phyloP scores from a whole-genome alignment of 2,888 invertebrate species.

The Leptopilina syphax region DNA sequence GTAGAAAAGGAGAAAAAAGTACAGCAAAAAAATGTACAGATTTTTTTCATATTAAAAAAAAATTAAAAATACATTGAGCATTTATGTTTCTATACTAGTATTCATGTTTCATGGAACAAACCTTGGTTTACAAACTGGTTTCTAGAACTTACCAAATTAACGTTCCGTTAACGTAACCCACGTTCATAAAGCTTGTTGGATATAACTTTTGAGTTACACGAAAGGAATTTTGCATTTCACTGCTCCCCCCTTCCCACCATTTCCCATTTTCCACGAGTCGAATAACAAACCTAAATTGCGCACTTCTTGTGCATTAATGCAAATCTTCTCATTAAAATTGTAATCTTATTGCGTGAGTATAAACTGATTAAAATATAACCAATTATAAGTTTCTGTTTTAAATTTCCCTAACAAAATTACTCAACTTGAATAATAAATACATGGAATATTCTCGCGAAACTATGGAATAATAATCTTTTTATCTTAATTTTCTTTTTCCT shows the following conservation, averaged over 20 bases:
- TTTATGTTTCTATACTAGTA: conserved; percentile 1
- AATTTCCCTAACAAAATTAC: not conserved
- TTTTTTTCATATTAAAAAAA: not conserved
- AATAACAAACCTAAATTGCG: conserved; percentile 35
- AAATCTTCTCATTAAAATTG: conserved; percentile 30
- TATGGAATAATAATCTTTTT: too few relatives aligned
- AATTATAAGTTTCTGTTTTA: not conserved
- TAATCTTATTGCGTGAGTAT: conserved; percentile 23
- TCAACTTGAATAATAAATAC: not conserved
- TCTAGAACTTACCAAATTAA: conserved; percentile 38
- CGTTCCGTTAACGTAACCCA: conserved; percentile 33
- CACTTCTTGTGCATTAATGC: conserved; percentile 24
- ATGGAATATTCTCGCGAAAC: not conserved
- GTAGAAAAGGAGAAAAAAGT: not conserved
- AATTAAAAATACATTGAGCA: not conserved
- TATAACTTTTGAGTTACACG: conserved; percentile 27
- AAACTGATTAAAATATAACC: not conserved
- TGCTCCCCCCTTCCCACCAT: not conserved
- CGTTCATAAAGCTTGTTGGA: conserved; percentile 34
- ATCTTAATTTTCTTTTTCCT: too few relatives aligned
- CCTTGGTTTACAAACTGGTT: conserved; percentile 26
- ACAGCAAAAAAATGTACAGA: not conserved
- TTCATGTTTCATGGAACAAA: conserved; percentile 15
- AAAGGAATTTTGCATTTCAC: conserved; percentile 32
- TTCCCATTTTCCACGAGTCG: not conserved